Evolutionary conservation across 30 jellyfish, hydroid and myxozoan species (phyloP).

Genomic region (Hydractinia symbiolongicarpus): DNA sequence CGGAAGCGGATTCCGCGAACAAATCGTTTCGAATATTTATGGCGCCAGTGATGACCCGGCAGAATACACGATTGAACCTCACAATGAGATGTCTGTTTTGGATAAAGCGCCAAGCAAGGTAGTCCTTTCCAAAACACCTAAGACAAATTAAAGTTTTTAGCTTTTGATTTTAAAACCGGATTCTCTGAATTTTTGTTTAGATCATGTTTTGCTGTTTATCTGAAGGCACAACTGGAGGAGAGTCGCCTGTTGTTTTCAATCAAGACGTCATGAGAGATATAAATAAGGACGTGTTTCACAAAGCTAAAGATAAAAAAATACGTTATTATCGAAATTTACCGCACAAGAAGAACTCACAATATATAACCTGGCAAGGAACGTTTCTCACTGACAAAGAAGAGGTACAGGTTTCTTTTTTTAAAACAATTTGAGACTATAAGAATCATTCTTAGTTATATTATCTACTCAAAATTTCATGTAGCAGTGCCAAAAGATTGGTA

Average conservation of each 20-base stretch:
- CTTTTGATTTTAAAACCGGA: too few species aligned
- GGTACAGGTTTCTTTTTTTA: neutral
- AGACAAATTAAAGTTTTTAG: too few species aligned
- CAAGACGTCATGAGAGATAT: conserved; percentile 1
- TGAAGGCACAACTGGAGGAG: conserved; percentile 25
- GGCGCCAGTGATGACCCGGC: conserved; percentile 89
- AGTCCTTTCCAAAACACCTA: neutral
- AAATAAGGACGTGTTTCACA: neutral
- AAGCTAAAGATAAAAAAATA: conserved; percentile 14
- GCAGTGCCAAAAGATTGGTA: too few species aligned
- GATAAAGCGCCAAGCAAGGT: conserved; percentile 64
- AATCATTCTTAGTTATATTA: too few species aligned
- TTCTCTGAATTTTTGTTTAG: neutral
- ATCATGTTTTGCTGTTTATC: conserved; percentile 26
- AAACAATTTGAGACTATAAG: too few species aligned
- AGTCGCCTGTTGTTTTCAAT: conserved; percentile 38
- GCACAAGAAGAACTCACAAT: conserved; percentile 14
- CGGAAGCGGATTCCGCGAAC: conserved; percentile 68
- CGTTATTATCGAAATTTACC: conserved; percentile 30
- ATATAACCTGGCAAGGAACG: conserved; percentile 34
- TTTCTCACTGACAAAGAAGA: neutral
- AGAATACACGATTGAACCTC: conserved; percentile 74
- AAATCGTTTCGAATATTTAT: conserved; percentile 42
- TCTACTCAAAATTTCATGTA: too few species aligned
- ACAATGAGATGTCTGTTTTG: conserved; percentile 79